Conservation (phyloP, 2,113 vertebrate species). For the Lagopus leucura region DNA sequence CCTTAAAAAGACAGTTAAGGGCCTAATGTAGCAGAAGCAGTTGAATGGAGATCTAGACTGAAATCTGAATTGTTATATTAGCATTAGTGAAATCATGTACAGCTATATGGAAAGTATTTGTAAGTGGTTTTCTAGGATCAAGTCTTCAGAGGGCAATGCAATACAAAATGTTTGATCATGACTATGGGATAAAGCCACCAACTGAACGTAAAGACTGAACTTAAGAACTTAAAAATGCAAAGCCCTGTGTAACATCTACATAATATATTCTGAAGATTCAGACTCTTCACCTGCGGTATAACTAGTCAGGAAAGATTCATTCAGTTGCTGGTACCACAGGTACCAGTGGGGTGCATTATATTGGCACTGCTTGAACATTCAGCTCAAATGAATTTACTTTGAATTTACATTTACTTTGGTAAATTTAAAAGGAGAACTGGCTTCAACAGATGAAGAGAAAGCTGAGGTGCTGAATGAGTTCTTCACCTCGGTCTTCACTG, state of each 20-base stretch:
- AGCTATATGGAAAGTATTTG: neutral
- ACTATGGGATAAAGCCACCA: neutral
- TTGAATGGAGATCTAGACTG: neutral
- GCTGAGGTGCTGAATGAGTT: no score
- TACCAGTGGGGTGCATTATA: fast-evolving
- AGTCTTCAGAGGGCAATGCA: neutral
- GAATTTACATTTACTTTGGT: no score
- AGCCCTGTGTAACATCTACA: neutral
- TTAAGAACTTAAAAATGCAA: neutral
- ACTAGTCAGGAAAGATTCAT: neutral
- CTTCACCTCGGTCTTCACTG: no score
- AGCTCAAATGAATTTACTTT: no score
- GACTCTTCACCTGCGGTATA: neutral
- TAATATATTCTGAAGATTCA: neutral
- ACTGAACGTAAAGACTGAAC: neutral
- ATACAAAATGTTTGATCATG: fast-evolving
- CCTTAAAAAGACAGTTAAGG: neutral
- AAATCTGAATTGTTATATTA: neutral
- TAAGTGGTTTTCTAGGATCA: neutral
- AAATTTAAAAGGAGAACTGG: no score
- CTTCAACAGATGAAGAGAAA: no score
- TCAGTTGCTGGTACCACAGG: neutral
- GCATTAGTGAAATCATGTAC: neutral
- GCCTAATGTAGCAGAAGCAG: neutral
- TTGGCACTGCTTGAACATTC: neutral